A percentile compares a stretch with the other conserved stretches of the same genome.
Evolutionary conservation across 2,888 invertebrate species (phyloP).

Genomic region (Hemaris fuciformis): DNA sequence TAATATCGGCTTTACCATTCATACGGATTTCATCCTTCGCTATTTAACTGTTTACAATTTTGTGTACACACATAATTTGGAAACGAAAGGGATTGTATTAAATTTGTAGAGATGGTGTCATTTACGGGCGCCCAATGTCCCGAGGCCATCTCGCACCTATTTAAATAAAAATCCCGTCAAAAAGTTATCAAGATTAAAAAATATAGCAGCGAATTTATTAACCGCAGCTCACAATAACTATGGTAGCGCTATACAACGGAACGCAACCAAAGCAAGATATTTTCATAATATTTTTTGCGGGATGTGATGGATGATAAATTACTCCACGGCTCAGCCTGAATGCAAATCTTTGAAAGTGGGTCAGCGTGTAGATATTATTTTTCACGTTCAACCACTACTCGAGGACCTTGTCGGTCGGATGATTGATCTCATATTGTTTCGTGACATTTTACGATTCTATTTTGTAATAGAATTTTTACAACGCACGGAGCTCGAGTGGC

Average conservation of each 20-base stretch:
- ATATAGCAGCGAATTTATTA: not conserved
- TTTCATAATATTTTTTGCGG: slow-evolving; percentile 54
- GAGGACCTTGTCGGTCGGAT: slow-evolving; percentile 58
- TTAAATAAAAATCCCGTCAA: no score
- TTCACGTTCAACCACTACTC: slow-evolving; percentile 65
- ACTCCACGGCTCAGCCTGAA: slow-evolving; percentile 56
- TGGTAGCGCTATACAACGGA: not conserved
- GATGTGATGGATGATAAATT: slow-evolving; percentile 74
- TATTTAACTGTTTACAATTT: no score
- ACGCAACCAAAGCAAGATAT: slow-evolving; percentile 20
- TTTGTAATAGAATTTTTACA: slow-evolving; percentile 65
- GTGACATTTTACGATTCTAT: slow-evolving; percentile 66
- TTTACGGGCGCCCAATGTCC: no score
- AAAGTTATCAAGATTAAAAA: no score
- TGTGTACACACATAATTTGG: no score
- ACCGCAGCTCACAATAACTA: not conserved
- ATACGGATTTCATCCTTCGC: no score
- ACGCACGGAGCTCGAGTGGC: slow-evolving; percentile 44
- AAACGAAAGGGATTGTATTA: no score
- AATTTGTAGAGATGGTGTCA: no score
- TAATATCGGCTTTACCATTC: no score
- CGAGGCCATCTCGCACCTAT: no score
- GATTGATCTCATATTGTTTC: slow-evolving; percentile 75
- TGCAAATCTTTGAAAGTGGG: slow-evolving; percentile 78
- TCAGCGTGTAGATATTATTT: slow-evolving; percentile 70